A percentile compares a stretch with the other conserved stretches of the same genome.
Evolutionary conservation across 2,888 invertebrate species (phyloP).

Genomic region (Himalopsyche japonica): DNA sequence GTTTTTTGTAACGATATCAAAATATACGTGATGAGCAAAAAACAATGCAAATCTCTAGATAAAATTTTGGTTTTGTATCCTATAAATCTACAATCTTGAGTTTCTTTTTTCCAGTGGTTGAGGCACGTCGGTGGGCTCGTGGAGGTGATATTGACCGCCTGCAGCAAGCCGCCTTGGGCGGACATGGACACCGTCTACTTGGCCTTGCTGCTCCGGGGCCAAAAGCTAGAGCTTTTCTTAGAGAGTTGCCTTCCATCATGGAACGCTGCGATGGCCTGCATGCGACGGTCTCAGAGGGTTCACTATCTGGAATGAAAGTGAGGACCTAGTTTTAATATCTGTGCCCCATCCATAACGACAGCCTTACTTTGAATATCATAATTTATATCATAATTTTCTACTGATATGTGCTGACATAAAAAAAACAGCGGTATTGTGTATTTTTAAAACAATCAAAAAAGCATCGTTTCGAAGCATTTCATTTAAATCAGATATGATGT

Average conservation of each 20-base stretch:
- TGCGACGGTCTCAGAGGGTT: conserved; percentile 73
- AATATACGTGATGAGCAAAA: too few species aligned
- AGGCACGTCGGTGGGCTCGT: conserved; percentile 52
- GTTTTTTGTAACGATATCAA: too few species aligned
- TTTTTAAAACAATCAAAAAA: too few species aligned
- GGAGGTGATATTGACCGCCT: conserved; percentile 51
- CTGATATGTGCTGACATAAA: neutral
- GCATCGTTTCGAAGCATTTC: too few species aligned
- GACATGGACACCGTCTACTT: conserved; percentile 68
- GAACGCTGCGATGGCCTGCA: conserved; percentile 78
- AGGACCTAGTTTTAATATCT: neutral
- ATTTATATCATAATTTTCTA: neutral
- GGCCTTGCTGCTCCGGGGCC: conserved; percentile 67
- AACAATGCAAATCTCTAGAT: too few species aligned
- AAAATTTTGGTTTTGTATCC: too few species aligned
- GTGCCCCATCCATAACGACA: too few species aligned
- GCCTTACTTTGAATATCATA: neutral
- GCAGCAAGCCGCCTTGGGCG: conserved; percentile 56
- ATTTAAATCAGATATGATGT: too few species aligned
- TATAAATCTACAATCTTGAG: too few species aligned
- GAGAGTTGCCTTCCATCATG: conserved; percentile 69
- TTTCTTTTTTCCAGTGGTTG: conserved; percentile 46
- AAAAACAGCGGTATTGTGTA: too few species aligned
- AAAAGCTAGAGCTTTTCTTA: conserved; percentile 66
- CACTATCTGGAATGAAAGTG: conserved; percentile 68